Evolutionary conservation across 1,140 invertebrate genomes (phyloP), one percentile per base, ranked within the genome.

Genomic region (Rhopalosiphum padi): DNA sequence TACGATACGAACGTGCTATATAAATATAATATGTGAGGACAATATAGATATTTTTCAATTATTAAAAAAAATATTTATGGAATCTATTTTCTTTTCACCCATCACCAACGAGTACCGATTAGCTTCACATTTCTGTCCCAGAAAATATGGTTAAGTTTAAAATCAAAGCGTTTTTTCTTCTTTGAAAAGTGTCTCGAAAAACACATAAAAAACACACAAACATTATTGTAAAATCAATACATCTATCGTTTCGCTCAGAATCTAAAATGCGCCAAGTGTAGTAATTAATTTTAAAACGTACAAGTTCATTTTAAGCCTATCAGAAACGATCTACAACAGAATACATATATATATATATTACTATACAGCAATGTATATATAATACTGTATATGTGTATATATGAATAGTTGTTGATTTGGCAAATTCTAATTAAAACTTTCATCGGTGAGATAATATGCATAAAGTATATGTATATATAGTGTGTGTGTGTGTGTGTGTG

Each of bases 391-490:
- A 51, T 51, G 46, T 46, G 7, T 46, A 46, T 46, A 60, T 30
- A 60, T 60, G n/a, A n/a, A 77, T 18, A 77, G n/a, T 5, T 18
- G n/a, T n/a, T 77, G 60, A 77, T 77, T 77, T 77, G 60, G 60
- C 60, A 77, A 77, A 77, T 6, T 77, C 60, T n/a, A 77, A 77
- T 77, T 77, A 77, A 77, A 77, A 77, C n/a, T n/a, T 77, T 77
- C n/a, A n/a, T n/a, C n/a, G 4, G n/a, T n/a, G 60, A 15, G 15
- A 77, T 77, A 60, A 60, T 60, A 60, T 30, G 25, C 55, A 25
- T 8, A 25, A 25, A 30, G 15, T 60, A n/a, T 77, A 35, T 18
- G 23, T n/a, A 77, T 30, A 30, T 30, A 30, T n/a, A 41, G 5
- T 46, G 6, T 9, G 9, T 9, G 46, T 51, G 30, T n/a, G 7